These are phyloP conservation scores for Rhamphomyia laevipes DNA, from an alignment of 2,888 invertebrate genomes.

Conservation along the genomic window DNA sequence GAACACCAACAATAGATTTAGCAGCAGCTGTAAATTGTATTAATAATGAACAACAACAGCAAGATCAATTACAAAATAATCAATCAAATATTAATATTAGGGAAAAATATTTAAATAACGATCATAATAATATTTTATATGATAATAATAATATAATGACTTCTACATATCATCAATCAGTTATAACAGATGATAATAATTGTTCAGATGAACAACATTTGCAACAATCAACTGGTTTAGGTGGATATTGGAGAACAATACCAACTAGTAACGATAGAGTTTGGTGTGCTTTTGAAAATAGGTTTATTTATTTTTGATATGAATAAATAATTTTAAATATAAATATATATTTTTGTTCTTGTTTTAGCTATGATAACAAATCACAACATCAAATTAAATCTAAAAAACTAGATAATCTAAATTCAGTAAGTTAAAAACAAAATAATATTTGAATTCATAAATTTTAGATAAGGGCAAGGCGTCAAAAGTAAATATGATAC, in stretches of 20 bases:
- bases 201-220: not conserved
- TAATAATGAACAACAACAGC: not conserved
- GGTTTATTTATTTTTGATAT: constrained; percentile 1
- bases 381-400: constrained; percentile 4
- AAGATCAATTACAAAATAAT: not conserved
- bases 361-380: constrained; percentile 6
- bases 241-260: constrained; percentile 17
- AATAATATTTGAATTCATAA: too few species aligned
- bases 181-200: too few species aligned
- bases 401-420: not conserved
- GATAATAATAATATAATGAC: too few species aligned
- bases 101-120: not conserved
- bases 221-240: constrained; percentile 14
- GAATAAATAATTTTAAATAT: not conserved
- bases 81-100: not conserved
- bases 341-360: too few species aligned
- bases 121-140: not conserved
- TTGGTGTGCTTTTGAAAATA: constrained; percentile 15
- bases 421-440: not conserved
- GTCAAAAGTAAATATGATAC: too few species aligned
- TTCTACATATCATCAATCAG: not conserved
- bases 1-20: constrained; percentile 14
- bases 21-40: not conserved
- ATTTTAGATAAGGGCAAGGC: too few species aligned
- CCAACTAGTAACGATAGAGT: constrained; percentile 14